Percentiles rank a stretch among this genome's conserved stretches.
phyloP scores from a whole-genome alignment of 2,113 vertebrate species.

The Ahaetulla prasina region DNA sequence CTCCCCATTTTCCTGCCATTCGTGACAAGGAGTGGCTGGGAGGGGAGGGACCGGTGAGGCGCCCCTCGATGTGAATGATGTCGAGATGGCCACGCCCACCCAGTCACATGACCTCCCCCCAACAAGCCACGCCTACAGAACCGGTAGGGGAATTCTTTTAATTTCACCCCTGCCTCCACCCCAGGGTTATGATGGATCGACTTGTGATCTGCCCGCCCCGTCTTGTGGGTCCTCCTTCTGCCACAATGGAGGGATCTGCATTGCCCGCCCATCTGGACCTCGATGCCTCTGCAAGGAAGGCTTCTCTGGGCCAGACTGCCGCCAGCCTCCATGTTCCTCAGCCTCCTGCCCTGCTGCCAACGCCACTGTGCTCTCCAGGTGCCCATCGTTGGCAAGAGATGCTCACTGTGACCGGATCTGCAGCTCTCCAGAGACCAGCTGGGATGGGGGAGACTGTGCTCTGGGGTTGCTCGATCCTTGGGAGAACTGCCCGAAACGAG shows the following conservation, averaged over 20 bases:
- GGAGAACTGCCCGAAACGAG: constrained; percentile 68
- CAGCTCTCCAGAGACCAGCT: constrained; percentile 49
- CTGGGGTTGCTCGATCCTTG: constrained; percentile 72
- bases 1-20: no score
- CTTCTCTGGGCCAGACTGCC: constrained; percentile 51
- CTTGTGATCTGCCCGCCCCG: constrained; percentile 49
- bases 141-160: no score
- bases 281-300: constrained; percentile 49
- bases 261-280: constrained; percentile 22
- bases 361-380: constrained; percentile 19
- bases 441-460: constrained; percentile 64
- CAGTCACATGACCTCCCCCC: no score
- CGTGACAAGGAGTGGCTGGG: no score
- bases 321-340: constrained; percentile 47
- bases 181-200: constrained; percentile 61
- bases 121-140: no score
- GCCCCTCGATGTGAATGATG: no score
- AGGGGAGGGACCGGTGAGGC: no score
- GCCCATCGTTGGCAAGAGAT: constrained; percentile 40
- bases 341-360: constrained; percentile 45
- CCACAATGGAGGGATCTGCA: constrained; percentile 57
- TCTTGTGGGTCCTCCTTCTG: constrained; percentile 52
- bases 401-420: constrained; percentile 51
- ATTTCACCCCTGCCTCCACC: no score
- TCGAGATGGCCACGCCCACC: no score